These are phyloP conservation scores for Brachirus orientalis DNA, from an alignment of 2,113 vertebrate genomes.

Conservation along the genomic window DNA sequence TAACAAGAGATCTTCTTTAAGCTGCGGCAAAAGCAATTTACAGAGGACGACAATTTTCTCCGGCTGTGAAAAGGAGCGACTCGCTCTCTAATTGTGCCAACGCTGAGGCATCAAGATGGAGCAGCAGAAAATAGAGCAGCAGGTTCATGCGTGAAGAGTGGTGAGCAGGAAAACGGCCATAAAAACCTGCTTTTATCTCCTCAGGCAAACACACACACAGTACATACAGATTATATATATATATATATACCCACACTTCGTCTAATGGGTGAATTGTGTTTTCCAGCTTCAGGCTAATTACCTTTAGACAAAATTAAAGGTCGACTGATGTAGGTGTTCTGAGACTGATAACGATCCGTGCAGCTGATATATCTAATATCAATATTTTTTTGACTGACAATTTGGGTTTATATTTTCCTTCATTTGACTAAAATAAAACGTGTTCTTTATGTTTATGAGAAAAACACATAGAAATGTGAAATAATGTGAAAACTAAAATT, in stretches of 20 bases:
- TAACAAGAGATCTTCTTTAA: slow-evolving; percentile 79
- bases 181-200: slow-evolving; percentile 36
- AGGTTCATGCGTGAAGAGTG: too few species aligned
- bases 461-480: too few species aligned
- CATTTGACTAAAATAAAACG: too few species aligned
- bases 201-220: slow-evolving; percentile 1
- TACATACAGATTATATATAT: too few species aligned
- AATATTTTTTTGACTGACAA: too few species aligned
- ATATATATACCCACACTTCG: too few species aligned
- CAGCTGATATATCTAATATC: too few species aligned
- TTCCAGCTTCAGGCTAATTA: slow-evolving; percentile 41
- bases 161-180: slow-evolving; percentile 42
- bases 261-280: slow-evolving; percentile 14
- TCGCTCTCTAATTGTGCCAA: slow-evolving; percentile 74
- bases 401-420: too few species aligned
- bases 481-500: too few species aligned
- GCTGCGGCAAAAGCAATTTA: slow-evolving; percentile 81
- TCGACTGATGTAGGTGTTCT: too few species aligned
- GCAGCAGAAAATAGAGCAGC: slow-evolving; percentile 61
- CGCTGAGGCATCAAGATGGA: slow-evolving; percentile 63
- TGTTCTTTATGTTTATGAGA: too few species aligned
- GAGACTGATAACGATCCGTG: too few species aligned
- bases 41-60: slow-evolving; percentile 78
- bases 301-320: slow-evolving; percentile 22
- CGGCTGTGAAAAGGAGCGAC: slow-evolving; percentile 70